phyloP scores from a whole-genome alignment of 1,140 invertebrate species.

The Lordiphosa stackelbergi region DNA sequence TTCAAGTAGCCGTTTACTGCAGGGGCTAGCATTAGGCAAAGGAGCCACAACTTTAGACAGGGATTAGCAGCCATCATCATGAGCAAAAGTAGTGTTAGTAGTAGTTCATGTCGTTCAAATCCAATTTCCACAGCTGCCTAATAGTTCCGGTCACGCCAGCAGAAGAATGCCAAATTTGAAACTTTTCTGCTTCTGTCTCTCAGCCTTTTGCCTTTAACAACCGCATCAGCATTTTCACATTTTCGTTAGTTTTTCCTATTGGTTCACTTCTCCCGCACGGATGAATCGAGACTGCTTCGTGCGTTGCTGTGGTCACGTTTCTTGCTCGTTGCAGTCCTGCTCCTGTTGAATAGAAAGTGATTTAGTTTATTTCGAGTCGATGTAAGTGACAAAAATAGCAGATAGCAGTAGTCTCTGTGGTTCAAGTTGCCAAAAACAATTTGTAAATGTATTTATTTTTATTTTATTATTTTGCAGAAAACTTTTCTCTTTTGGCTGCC shows the following conservation, averaged over 20 bases:
- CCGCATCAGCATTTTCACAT: constrained; percentile 51
- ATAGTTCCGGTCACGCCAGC: constrained; percentile 43
- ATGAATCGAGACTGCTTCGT: background rate
- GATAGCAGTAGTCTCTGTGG: background rate
- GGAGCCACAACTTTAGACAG: constrained; percentile 22
- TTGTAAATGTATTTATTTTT: constrained; percentile 33
- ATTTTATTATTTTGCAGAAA: constrained; percentile 17
- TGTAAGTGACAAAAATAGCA: constrained; percentile 26
- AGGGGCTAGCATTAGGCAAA: constrained; percentile 29
- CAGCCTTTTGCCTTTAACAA: constrained; percentile 8
- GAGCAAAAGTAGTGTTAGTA: constrained; percentile 26
- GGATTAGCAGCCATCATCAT: constrained; percentile 5
- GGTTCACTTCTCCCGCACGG: constrained; percentile 18
- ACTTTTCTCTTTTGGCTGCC: constrained; percentile 37
- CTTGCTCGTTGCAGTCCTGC: constrained; percentile 17
- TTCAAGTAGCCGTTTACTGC: constrained; percentile 81
- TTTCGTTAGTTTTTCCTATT: constrained; percentile 57
- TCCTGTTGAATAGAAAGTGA: constrained; percentile 72
- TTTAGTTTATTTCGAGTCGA: constrained; percentile 39
- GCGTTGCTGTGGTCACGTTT: constrained; percentile 3
- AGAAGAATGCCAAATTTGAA: constrained; percentile 12
- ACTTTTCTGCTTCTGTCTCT: constrained; percentile 53
- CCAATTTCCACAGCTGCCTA: constrained; percentile 57
- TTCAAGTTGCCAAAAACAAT: constrained; percentile 35
- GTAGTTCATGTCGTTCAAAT: constrained; percentile 57